These are phyloP conservation scores for Bos javanicus DNA, from an alignment of 2,113 vertebrate species.

Conservation along the genomic window DNA sequence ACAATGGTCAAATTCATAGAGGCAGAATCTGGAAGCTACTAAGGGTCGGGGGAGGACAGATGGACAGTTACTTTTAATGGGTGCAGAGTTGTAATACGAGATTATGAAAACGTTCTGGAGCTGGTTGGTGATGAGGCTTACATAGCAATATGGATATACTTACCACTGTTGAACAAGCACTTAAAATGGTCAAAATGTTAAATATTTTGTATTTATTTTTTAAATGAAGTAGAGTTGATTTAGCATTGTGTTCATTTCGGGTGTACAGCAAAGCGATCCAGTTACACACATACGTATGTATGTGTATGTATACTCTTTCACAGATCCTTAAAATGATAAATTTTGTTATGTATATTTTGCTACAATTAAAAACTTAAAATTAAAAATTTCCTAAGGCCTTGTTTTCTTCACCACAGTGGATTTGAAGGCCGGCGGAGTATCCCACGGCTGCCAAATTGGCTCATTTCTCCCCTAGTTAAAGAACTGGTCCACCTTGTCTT, in stretches of 20 bases:
- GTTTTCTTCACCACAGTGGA: background rate
- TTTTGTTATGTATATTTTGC: background rate
- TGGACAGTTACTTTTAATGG: background rate
- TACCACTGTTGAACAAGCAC: background rate
- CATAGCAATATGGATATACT: background rate
- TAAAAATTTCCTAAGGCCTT: background rate
- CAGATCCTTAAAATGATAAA: background rate
- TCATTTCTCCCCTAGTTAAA: background rate
- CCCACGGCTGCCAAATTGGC: background rate
- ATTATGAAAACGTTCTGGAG: background rate
- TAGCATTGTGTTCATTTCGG: background rate
- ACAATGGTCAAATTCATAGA: background rate
- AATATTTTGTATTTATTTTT: background rate
- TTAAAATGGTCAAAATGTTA: background rate
- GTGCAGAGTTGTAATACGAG: background rate
- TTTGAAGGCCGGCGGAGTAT: background rate
- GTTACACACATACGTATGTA: accelerated
- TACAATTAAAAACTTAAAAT: background rate
- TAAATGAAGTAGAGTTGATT: background rate
- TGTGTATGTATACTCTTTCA: no score
- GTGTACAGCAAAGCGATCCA: background rate
- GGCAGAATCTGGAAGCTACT: background rate
- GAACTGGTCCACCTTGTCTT: no score
- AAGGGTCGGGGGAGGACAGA: background rate
- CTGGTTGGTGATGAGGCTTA: background rate